A percentile compares a stretch with the other conserved stretches of the same genome.
Evolutionary conservation across 2,113 vertebrate species (phyloP).

Genomic region (Dromiciops gliroides): DNA sequence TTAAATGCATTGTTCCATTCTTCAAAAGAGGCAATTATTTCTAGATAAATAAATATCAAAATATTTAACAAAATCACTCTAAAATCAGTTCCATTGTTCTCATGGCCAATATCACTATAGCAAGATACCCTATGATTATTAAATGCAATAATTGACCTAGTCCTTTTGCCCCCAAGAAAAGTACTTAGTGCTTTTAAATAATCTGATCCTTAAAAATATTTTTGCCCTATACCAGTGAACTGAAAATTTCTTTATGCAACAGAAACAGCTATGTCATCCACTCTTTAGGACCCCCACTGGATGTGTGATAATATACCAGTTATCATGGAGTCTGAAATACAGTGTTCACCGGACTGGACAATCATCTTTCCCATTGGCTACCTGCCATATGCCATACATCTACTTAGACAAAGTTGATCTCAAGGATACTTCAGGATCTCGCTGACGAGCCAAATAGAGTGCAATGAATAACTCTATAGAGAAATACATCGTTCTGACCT

Average conservation of each 20-base stretch:
- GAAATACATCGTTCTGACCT: not conserved
- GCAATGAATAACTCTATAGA: not conserved
- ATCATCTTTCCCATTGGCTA: not conserved
- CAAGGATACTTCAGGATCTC: not conserved
- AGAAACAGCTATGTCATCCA: not conserved
- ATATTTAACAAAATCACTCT: not conserved
- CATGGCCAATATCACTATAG: not conserved
- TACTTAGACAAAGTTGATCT: not conserved
- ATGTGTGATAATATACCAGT: not conserved
- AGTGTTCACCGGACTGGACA: not conserved
- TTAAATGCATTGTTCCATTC: too few species aligned
- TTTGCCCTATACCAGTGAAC: not conserved
- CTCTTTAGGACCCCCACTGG: not conserved
- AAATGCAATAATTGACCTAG: not conserved
- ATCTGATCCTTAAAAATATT: not conserved
- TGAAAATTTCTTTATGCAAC: not conserved
- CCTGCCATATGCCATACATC: not conserved
- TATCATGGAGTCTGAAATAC: not conserved
- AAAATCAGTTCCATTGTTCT: not conserved
- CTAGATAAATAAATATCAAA: not conserved
- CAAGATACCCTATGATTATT: not conserved
- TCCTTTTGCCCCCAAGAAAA: not conserved
- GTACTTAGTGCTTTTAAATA: not conserved
- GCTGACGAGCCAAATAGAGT: not conserved
- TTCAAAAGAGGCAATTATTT: not conserved